Evolutionary conservation across 2,888 invertebrate genomes (phyloP).

Genomic region (Pachycephus smyrnensis): DNA sequence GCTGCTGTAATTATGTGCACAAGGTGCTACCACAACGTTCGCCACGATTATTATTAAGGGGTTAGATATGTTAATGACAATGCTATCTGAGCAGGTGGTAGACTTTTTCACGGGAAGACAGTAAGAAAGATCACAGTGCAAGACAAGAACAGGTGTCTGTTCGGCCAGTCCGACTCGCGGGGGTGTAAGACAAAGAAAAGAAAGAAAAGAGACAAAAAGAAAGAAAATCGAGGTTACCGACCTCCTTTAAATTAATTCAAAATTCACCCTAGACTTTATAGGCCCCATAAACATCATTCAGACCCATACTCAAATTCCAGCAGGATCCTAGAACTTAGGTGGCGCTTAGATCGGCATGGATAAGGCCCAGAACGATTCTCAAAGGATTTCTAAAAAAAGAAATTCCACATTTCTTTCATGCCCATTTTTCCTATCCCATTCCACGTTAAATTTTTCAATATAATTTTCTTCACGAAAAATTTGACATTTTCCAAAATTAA

Average conservation of each 20-base stretch:
- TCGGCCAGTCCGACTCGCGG: neutral
- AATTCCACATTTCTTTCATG: neutral
- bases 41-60: conserved; percentile 22
- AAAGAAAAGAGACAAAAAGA: neutral
- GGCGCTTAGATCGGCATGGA: neutral
- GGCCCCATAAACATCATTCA: neutral
- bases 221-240: neutral
- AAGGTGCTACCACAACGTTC: conserved; percentile 19
- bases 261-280: neutral
- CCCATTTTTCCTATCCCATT: neutral
- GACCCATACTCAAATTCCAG: neutral
- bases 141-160: neutral
- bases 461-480: neutral
- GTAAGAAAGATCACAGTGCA: neutral
- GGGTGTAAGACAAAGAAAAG: neutral
- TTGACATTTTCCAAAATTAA: neutral
- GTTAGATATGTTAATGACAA: conserved; percentile 26
- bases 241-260: neutral
- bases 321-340: neutral
- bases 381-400: neutral
- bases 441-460: neutral
- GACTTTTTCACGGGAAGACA: neutral
- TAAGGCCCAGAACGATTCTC: neutral
- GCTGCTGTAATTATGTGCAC: conserved; percentile 12
- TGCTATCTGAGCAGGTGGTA: conserved; percentile 10